Percentiles rank a stretch among this genome's conserved stretches.
Evolutionary conservation across 2,113 vertebrate genomes (phyloP).

Genomic region (Bufo gargarizans): DNA sequence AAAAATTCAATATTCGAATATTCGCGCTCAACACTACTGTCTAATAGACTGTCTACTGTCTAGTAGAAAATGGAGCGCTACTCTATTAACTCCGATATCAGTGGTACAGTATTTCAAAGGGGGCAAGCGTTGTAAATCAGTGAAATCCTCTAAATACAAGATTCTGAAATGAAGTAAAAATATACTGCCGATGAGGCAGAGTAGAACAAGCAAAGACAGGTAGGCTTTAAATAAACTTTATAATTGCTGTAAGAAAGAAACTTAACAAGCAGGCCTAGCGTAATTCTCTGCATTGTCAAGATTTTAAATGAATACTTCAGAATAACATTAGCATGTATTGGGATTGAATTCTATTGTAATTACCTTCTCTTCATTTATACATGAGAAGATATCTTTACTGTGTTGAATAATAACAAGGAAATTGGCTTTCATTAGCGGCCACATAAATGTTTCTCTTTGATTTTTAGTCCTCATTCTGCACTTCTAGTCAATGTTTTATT

Average conservation of each 20-base stretch:
- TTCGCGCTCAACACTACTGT: too few relatives aligned
- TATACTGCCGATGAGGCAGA: background rate
- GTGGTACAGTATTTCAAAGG: too few relatives aligned
- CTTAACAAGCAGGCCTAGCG: background rate
- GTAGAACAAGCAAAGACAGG: background rate
- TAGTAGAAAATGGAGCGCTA: too few relatives aligned
- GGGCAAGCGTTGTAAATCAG: background rate
- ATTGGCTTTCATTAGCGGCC: constrained; percentile 25
- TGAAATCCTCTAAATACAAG: background rate
- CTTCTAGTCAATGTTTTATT: constrained; percentile 26
- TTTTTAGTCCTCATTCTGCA: constrained; percentile 12
- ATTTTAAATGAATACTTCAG: constrained; percentile 27
- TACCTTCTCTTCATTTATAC: constrained; percentile 35
- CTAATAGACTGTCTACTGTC: too few relatives aligned
- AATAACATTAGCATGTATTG: constrained; percentile 29
- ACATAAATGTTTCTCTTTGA: constrained; percentile 19
- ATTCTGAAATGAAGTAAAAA: background rate
- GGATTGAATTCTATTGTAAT: constrained; percentile 22
- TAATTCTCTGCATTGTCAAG: background rate
- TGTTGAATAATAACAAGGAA: constrained; percentile 30
- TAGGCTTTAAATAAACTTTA: constrained; percentile 1
- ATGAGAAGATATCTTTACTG: constrained; percentile 41
- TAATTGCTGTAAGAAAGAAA: background rate
- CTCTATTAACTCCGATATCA: too few relatives aligned
- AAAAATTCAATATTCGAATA: too few relatives aligned